phyloP scores from a whole-genome alignment of 2,888 invertebrate species.

The Mesochorus sp. region DNA sequence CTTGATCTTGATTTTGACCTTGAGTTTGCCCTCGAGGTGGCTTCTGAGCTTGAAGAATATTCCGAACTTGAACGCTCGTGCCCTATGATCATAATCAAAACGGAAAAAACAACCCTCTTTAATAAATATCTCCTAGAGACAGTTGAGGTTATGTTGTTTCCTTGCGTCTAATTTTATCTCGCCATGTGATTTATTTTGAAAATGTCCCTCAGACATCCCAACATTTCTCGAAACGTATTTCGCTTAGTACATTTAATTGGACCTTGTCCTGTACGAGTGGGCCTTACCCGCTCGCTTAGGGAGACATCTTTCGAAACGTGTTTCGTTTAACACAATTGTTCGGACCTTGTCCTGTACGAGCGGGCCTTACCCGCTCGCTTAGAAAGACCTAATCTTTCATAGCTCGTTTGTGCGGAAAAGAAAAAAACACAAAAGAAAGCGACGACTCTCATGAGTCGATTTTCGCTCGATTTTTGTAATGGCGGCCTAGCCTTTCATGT shows the following conservation, averaged over 20 bases:
- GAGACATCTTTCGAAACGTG: slow-evolving; percentile 5
- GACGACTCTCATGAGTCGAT: slow-evolving; percentile 31
- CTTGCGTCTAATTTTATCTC: not conserved
- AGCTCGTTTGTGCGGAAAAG: slow-evolving; percentile 7
- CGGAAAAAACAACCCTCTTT: not conserved
- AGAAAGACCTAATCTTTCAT: slow-evolving; percentile 14
- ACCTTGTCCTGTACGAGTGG: slow-evolving; percentile 31
- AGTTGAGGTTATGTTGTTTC: slow-evolving; percentile 20
- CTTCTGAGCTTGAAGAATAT: slow-evolving; percentile 24
- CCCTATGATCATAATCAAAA: slow-evolving; percentile 7
- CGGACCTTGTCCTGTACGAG: slow-evolving; percentile 35
- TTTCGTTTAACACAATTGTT: slow-evolving; percentile 13
- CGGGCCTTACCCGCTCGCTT: slow-evolving; percentile 14
- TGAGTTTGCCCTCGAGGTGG: slow-evolving; percentile 10
- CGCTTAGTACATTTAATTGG: slow-evolving; percentile 13
- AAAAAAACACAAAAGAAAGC: no score
- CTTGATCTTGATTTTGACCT: slow-evolving; percentile 11
- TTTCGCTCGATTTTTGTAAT: slow-evolving; percentile 12
- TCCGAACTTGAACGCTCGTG: slow-evolving; percentile 22
- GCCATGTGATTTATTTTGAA: slow-evolving; percentile 8
- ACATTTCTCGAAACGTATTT: slow-evolving; percentile 5
- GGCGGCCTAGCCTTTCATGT: slow-evolving; percentile 12
- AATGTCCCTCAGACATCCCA: not conserved
- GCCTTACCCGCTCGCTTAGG: slow-evolving; percentile 14
- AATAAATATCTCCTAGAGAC: slow-evolving; percentile 20